These are phyloP conservation scores for Albula glossodonta DNA, from an alignment of 2,113 vertebrate species.

Conservation along the genomic window DNA sequence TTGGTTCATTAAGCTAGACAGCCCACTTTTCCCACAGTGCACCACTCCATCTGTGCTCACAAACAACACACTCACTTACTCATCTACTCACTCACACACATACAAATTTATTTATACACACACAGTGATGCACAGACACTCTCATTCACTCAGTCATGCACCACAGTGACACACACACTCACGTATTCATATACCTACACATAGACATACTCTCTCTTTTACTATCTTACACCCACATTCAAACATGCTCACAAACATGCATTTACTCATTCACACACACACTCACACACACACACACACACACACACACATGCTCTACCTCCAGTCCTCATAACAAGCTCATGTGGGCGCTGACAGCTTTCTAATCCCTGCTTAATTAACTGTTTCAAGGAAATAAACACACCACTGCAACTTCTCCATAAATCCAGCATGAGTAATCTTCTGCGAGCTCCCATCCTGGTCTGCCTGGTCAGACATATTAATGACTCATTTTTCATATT, in stretches of 20 bases:
- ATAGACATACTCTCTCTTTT: background rate
- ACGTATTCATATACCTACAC: background rate
- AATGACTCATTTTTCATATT: too few species aligned
- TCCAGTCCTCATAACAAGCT: background rate
- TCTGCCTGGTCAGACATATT: too few species aligned
- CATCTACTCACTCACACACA: background rate
- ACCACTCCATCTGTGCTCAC: background rate
- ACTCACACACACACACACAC: slow-evolving; percentile 17
- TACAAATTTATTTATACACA: background rate
- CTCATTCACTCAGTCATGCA: too few species aligned
- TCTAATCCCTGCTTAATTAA: background rate
- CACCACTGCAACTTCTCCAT: background rate
- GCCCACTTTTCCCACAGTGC: background rate
- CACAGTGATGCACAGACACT: background rate
- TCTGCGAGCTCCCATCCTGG: background rate
- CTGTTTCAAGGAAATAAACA: slow-evolving; percentile 5
- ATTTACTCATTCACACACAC: background rate
- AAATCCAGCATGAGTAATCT: background rate
- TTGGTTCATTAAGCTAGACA: background rate
- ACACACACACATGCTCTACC: background rate
- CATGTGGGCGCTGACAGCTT: background rate
- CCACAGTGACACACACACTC: too few species aligned
- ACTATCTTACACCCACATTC: background rate
- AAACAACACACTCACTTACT: background rate
- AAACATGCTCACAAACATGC: background rate